These are phyloP conservation scores for Dendroctonus valens DNA, from an alignment of 1,140 invertebrate genomes.

Conservation along the genomic window DNA sequence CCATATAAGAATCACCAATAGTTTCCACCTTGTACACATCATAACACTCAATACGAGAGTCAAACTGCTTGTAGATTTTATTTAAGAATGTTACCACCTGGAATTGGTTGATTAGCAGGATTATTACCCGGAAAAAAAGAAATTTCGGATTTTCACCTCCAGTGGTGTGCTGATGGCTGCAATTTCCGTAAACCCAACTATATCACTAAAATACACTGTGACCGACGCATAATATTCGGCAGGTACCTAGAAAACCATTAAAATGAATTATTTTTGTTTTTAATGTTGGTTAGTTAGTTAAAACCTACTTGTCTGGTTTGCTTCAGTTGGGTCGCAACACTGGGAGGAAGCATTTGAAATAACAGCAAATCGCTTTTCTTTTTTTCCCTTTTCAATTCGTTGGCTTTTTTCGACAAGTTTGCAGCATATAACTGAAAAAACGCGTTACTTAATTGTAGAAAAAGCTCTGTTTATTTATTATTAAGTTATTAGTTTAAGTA, in stretches of 20 bases:
- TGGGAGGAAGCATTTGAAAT: slow-evolving; percentile 80
- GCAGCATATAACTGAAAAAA: slow-evolving; percentile 71
- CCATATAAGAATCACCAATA: slow-evolving; percentile 93
- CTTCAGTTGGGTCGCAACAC: slow-evolving; percentile 74
- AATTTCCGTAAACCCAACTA: slow-evolving; percentile 86
- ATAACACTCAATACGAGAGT: slow-evolving; percentile 80
- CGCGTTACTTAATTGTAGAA: too few relatives aligned
- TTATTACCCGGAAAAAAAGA: background rate
- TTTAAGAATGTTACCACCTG: slow-evolving; percentile 85
- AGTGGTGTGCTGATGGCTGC: slow-evolving; percentile 79
- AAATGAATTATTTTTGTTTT: slow-evolving; percentile 3
- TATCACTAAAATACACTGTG: slow-evolving; percentile 87
- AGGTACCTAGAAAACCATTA: slow-evolving; percentile 59
- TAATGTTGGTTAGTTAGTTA: background rate
- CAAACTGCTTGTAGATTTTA: slow-evolving; percentile 82
- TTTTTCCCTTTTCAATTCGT: slow-evolving; percentile 80
- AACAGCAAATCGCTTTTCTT: slow-evolving; percentile 77
- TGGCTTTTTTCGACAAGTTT: slow-evolving; percentile 75
- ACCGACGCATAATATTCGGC: slow-evolving; percentile 78
- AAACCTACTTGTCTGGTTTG: slow-evolving; percentile 67
- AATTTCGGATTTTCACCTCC: slow-evolving; percentile 57
- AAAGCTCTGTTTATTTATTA: too few relatives aligned
- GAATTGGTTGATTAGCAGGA: slow-evolving; percentile 38
- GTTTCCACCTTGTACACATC: slow-evolving; percentile 91
- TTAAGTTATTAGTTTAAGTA: too few relatives aligned